Conservation (phyloP, 2,888 invertebrate genomes). For the Microctonus hyperodae region DNA sequence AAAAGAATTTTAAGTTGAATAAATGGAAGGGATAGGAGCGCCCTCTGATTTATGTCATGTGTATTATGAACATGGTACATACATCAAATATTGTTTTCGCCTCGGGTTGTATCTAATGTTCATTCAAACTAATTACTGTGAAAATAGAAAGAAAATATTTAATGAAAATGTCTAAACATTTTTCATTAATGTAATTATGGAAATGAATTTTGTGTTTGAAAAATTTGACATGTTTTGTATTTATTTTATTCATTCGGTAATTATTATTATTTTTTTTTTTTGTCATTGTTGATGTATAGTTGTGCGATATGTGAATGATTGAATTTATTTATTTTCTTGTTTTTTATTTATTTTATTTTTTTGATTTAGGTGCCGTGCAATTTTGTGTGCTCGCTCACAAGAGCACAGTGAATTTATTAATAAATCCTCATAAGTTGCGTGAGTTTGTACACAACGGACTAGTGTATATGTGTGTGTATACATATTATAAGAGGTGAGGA, state of each 20-base stretch:
- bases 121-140: neutral
- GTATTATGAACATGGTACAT: conserved; percentile 47
- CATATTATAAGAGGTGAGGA: neutral
- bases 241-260: neutral
- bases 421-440: conserved; percentile 49
- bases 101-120: neutral
- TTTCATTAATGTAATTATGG: neutral
- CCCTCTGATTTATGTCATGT: conserved; percentile 52
- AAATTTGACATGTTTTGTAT: too few relatives aligned
- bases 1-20: neutral
- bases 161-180: too few relatives aligned
- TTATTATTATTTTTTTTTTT: neutral
- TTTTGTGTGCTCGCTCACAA: conserved; percentile 4
- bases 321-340: neutral
- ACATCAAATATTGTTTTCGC: neutral
- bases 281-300: neutral
- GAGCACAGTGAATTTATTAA: conserved; percentile 50
- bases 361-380: conserved; percentile 6
- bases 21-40: conserved; percentile 40
- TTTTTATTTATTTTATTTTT: neutral
- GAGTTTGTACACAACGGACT: conserved; percentile 13
- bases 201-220: too few relatives aligned
- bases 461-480: neutral
- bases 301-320: neutral
- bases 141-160: too few relatives aligned